phyloP scores from a whole-genome alignment of 2,888 invertebrate species.

The Drosophila lacicola region DNA sequence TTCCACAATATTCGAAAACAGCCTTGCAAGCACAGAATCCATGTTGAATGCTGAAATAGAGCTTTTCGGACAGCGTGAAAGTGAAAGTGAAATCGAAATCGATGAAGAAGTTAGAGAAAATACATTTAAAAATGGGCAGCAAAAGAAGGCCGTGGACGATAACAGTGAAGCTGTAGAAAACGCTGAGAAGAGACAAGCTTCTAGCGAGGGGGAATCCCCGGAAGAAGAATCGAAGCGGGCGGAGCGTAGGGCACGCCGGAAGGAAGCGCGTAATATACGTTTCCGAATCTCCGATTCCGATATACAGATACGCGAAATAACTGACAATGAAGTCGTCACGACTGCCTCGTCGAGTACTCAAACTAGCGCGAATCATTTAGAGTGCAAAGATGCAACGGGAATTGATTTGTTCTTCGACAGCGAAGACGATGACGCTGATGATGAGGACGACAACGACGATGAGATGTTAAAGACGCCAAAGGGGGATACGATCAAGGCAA shows the following conservation, averaged over 20 bases:
- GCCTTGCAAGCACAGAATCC: not conserved
- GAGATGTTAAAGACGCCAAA: not conserved
- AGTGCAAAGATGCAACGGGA: not conserved
- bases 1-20: not conserved
- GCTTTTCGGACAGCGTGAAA: not conserved
- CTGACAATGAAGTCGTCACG: not conserved
- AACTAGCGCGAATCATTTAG: too few relatives aligned
- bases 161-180: not conserved
- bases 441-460: slow-evolving; percentile 8
- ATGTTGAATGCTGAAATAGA: not conserved
- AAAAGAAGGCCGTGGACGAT: too few relatives aligned
- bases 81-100: not conserved
- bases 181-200: not conserved
- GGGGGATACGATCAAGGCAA: slow-evolving; percentile 24
- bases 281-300: slow-evolving; percentile 12
- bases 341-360: not conserved
- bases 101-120: not conserved
- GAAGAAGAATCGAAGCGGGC: not conserved
- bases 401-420: slow-evolving; percentile 4
- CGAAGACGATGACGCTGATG: not conserved
- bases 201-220: not conserved
- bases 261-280: slow-evolving; percentile 17
- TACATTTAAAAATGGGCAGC: not conserved
- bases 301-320: not conserved
- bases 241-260: slow-evolving; percentile 4